Percentiles rank a stretch among this genome's conserved stretches.
phyloP scores from a whole-genome alignment of 1,140 invertebrate species.

The Bombus vancouverensis region DNA sequence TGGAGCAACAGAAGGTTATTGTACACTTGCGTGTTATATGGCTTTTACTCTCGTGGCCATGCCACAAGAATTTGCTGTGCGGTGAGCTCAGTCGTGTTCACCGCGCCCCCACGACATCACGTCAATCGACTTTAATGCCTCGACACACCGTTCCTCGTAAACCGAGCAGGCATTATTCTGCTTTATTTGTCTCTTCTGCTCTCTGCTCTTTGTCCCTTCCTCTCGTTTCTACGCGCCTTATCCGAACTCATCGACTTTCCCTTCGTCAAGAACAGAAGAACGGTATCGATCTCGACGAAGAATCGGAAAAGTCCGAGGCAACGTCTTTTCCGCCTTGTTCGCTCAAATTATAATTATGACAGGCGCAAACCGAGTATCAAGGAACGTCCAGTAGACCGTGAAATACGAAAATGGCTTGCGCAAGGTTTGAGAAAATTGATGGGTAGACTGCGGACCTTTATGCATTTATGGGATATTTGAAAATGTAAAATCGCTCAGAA shows the following conservation, averaged over 20 bases:
- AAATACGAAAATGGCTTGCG: too few species aligned
- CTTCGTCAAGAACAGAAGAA: background rate
- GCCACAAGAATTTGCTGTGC: slow-evolving; percentile 55
- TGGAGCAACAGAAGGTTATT: slow-evolving; percentile 65
- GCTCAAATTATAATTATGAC: background rate
- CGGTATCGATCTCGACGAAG: background rate
- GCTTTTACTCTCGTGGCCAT: slow-evolving; percentile 30
- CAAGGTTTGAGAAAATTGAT: too few species aligned
- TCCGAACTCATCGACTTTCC: background rate
- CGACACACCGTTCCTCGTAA: slow-evolving; percentile 47
- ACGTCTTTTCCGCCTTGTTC: too few species aligned
- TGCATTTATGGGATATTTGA: too few species aligned
- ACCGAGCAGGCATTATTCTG: background rate
- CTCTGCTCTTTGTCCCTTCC: background rate
- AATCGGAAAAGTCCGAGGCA: background rate
- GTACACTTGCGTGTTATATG: slow-evolving; percentile 54
- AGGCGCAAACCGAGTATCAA: background rate
- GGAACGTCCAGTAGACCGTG: too few species aligned
- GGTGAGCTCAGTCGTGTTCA: slow-evolving; percentile 62
- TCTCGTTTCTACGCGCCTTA: background rate
- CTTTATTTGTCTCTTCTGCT: background rate
- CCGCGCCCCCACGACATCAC: slow-evolving; percentile 74
- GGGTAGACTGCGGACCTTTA: too few species aligned
- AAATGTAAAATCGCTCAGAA: too few species aligned
- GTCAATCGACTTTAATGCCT: slow-evolving; percentile 66